phyloP scores from a whole-genome alignment of 2,888 invertebrate genomes.

The Drosophila robusta region DNA sequence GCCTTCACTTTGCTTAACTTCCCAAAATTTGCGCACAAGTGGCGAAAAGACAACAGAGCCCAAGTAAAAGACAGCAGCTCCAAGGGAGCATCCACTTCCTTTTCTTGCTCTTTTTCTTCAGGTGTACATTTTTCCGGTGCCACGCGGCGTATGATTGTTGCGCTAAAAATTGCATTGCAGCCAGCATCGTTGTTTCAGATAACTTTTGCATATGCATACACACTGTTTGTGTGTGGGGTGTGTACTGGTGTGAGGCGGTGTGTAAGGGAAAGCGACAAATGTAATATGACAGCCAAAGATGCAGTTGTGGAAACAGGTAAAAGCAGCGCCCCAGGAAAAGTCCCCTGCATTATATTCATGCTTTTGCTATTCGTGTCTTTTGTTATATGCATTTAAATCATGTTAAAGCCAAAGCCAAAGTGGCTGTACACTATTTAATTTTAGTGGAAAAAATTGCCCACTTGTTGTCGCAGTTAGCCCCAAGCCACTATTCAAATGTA shows the following conservation, averaged over 20 bases:
- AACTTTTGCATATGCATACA: constrained; percentile 11
- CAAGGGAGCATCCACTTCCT: neutral
- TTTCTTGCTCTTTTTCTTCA: constrained; percentile 12
- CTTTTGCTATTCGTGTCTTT: constrained; percentile 1
- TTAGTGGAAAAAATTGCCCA: constrained; percentile 16
- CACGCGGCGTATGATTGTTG: constrained; percentile 56
- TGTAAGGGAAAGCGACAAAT: constrained; percentile 37
- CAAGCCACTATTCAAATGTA: constrained; percentile 2
- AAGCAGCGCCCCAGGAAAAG: constrained; percentile 15
- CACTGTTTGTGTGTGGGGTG: neutral
- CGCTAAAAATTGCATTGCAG: constrained; percentile 39
- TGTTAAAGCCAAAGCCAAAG: constrained; percentile 16
- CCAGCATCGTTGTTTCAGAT: constrained; percentile 3
- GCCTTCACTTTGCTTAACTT: constrained; percentile 41
- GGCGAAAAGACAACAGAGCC: constrained; percentile 36
- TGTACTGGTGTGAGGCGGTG: constrained; percentile 1
- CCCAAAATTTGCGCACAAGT: constrained; percentile 31
- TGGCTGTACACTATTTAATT: constrained; percentile 18
- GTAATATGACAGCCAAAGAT: constrained; percentile 50
- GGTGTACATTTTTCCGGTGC: constrained; percentile 7
- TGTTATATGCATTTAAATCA: constrained; percentile 11
- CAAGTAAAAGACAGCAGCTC: constrained; percentile 12
- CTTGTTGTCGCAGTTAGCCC: constrained; percentile 47
- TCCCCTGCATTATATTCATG: neutral
- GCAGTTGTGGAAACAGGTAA: constrained; percentile 34